Base-by-base conservation (phyloP, 2,113 vertebrate species). In the Zosterops lateralis region DNA sequence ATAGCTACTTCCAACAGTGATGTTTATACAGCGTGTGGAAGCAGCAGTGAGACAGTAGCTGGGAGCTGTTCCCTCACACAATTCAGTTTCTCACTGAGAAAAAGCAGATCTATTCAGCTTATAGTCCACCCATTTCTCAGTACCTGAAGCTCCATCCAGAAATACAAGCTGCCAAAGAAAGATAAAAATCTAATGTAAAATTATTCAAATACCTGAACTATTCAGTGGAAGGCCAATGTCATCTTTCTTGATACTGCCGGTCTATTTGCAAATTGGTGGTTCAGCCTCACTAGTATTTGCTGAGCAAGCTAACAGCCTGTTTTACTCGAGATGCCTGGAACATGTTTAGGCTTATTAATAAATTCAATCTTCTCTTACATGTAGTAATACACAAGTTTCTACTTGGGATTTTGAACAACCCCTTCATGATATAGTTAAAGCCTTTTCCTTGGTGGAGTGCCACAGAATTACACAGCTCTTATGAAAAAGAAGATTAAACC, bases 341-440 rank as follows among this genome's bases (percentile, higher is more conserved):
- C 29, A 47, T 66, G 71, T 38, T 94, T 80, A 76, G 54, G 29
- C 75, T 91, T 75, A 83, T 72, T 83, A 93, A 91, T 38, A 91
- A 65, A 65, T 70, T 38, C 70, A 83, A 17, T 66, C 51, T 86
- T 80, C 29, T 74, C 29, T 72, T 73, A 70, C 50, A 60, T 57
- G 53, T 15, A 82, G 57, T 44, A 87, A 92, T 72, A 62, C 67
- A 66, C 54, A 73, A 14, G 66, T 80, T 93, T 87, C 36, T 88
- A 38, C 50, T 83, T 88, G 47, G 54, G 42, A 91, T 79, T 91
- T 86, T 71, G 24, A 76, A 65, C 45, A 94, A 91, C 32, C 58
- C 7, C 34, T 85, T 86, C 26, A 51, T 54, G 1, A 51, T 56
- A 51, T 17, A 78, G 61, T 79, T 92, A 64, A 77, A 93, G 53